Evolutionary conservation across 2,888 invertebrate species (phyloP).

Genomic region (Rotaria sp.): DNA sequence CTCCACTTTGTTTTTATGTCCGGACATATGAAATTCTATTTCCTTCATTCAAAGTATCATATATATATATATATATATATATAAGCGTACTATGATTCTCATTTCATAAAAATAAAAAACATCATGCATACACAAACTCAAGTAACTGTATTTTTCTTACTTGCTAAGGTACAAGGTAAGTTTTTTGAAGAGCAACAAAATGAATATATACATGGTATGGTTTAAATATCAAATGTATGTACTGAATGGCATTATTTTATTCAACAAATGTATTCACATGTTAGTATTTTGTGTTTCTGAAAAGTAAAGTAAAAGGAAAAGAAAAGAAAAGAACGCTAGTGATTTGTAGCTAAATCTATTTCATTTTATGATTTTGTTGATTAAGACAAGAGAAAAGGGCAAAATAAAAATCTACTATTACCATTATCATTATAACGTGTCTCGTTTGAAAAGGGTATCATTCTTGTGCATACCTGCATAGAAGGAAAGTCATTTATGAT

Average conservation of each 20-base stretch:
- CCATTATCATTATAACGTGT: not conserved
- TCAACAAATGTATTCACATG: not conserved
- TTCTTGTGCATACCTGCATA: not conserved
- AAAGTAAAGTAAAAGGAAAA: not conserved
- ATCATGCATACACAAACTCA: not conserved
- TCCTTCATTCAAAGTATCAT: not conserved
- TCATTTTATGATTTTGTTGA: not conserved
- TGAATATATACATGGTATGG: not conserved
- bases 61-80: not conserved
- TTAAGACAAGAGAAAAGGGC: not conserved
- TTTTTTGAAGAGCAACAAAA: not conserved
- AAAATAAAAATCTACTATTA: conserved; percentile 10
- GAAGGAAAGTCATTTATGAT: conserved; percentile 17
- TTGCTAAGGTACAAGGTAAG: not conserved
- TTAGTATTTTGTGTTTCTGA: not conserved
- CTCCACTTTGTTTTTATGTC: not conserved
- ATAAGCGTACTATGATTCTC: not conserved
- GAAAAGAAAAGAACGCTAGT: not conserved
- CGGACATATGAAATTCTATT: not conserved
- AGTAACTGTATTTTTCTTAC: not conserved
- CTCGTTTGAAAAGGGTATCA: not conserved
- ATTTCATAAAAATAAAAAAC: not conserved
- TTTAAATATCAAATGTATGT: not conserved
- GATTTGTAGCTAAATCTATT: not conserved
- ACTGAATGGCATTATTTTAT: not conserved